These are phyloP conservation scores for Cepaea hortensis DNA, from an alignment of 2,888 invertebrate genomes.

Conservation along the genomic window DNA sequence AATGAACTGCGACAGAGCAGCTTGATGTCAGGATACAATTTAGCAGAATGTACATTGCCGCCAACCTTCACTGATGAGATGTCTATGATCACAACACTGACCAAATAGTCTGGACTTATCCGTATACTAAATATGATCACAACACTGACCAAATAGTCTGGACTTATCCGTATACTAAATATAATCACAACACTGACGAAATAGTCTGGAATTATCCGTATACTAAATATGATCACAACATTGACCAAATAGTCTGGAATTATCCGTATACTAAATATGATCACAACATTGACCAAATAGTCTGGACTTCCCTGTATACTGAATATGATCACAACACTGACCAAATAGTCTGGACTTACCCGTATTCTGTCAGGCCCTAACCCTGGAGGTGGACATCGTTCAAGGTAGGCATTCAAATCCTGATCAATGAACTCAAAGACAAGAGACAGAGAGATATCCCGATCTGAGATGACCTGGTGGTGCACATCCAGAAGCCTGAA, in stretches of 20 bases:
- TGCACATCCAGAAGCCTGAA: slow-evolving; percentile 87
- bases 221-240: too few relatives aligned
- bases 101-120: too few relatives aligned
- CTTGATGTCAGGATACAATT: too few relatives aligned
- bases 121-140: too few relatives aligned
- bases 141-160: too few relatives aligned
- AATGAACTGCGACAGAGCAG: too few relatives aligned
- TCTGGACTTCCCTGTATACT: slow-evolving; percentile 77
- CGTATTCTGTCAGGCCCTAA: slow-evolving; percentile 81
- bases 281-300: too few relatives aligned
- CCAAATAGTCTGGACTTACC: slow-evolving; percentile 65
- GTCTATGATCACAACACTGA: too few relatives aligned
- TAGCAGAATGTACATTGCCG: too few relatives aligned
- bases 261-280: slow-evolving; percentile 77
- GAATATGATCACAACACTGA: not conserved
- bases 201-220: too few relatives aligned
- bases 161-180: slow-evolving; percentile 77
- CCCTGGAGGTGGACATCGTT: slow-evolving; percentile 82
- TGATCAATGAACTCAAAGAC: slow-evolving; percentile 97
- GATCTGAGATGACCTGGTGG: slow-evolving; percentile 85
- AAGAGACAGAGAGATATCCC: slow-evolving; percentile 82
- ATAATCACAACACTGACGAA: too few relatives aligned
- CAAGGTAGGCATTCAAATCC: slow-evolving; percentile 88
- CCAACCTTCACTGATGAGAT: too few relatives aligned
- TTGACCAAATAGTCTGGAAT: slow-evolving; percentile 44